A percentile compares a stretch with the other conserved stretches of the same genome.
Evolutionary conservation across 2,888 invertebrate genomes (phyloP).

Genomic region (Amphimallon solstitiale): DNA sequence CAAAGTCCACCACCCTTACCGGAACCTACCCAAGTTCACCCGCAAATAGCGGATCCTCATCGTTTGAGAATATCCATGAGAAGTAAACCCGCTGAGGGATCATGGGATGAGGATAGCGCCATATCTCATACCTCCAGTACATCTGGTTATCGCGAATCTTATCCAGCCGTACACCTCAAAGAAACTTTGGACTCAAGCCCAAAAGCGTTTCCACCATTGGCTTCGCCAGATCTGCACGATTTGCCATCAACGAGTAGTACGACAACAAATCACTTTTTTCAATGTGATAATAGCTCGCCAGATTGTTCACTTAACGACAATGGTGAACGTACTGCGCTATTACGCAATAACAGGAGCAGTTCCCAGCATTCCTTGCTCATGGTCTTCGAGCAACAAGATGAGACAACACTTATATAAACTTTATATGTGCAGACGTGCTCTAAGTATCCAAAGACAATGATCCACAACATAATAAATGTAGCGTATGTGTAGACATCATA

Average conservation of each 20-base stretch:
- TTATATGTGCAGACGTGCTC: neutral
- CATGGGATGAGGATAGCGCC: conserved; percentile 80
- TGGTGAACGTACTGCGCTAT: conserved; percentile 72
- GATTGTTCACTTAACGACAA: conserved; percentile 75
- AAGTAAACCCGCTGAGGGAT: conserved; percentile 70
- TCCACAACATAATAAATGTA: no score
- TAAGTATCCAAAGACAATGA: no score
- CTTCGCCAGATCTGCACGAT: conserved; percentile 71
- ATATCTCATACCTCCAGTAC: conserved; percentile 87
- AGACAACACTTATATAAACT: conserved; percentile 82
- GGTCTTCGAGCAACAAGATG: conserved; percentile 83
- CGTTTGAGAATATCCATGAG: conserved; percentile 58
- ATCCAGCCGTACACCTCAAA: conserved; percentile 61
- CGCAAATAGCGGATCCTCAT: conserved; percentile 56
- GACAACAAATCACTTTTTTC: conserved; percentile 65
- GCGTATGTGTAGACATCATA: no score
- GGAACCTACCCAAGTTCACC: conserved; percentile 50
- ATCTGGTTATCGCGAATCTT: conserved; percentile 82
- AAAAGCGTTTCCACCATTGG: conserved; percentile 67
- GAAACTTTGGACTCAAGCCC: conserved; percentile 58
- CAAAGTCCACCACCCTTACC: conserved; percentile 44
- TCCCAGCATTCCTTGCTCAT: conserved; percentile 80
- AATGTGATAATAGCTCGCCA: conserved; percentile 67
- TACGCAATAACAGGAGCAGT: conserved; percentile 72
- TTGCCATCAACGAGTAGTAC: conserved; percentile 66